Evolutionary conservation across 2,113 vertebrate species (phyloP), one percentile per base, ranked within the genome.

Genomic region (Amphiprion ocellaris): DNA sequence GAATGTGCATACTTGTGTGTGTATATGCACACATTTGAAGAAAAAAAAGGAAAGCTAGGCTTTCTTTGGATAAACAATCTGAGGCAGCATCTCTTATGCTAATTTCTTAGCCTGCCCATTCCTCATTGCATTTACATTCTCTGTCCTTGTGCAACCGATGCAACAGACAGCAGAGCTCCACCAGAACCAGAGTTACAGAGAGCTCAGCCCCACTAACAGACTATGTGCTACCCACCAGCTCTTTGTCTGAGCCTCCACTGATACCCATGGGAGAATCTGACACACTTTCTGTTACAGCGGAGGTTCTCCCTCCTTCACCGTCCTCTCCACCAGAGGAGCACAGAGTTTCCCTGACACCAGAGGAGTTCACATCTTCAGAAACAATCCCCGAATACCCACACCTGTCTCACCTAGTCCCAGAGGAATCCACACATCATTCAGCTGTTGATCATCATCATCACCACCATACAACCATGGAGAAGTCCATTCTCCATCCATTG

Each of bases 81-180:
- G 90, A 93, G 90, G 86, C 93, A 93, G 92, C 93, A 93, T 90
- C 88, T 92, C 90, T 78, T 90, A 93, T 94, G 92, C 79, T 91
- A 93, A 93, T 91, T 73, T 63, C 23, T 69, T 46, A 59, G 59
- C 84, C 66, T 49, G 54, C 87, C 84, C 87, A 62, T 92, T 82
- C 77, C 85, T 90, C 83, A 88, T 74, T 80, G 73, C 66, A 87
- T 89, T 91, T 83, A 87, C 76, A 91, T 85, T 81, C 78, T 83
- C 74, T 83, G 69, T 89, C 83, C 86, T 89, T 77, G 74, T 65
- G 75, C 59, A 62, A 74, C 83, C 75, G 75, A 88, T 76, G 73
- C 86, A 77, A 72, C 89, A 79, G 85, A 84, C 74, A 78, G 39
- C 44, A 56, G 46, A 74, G 77, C 75, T 76, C 66, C 71, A 52